phyloP scores from a whole-genome alignment of 1,140 invertebrate species.

The Whitmania pigra region DNA sequence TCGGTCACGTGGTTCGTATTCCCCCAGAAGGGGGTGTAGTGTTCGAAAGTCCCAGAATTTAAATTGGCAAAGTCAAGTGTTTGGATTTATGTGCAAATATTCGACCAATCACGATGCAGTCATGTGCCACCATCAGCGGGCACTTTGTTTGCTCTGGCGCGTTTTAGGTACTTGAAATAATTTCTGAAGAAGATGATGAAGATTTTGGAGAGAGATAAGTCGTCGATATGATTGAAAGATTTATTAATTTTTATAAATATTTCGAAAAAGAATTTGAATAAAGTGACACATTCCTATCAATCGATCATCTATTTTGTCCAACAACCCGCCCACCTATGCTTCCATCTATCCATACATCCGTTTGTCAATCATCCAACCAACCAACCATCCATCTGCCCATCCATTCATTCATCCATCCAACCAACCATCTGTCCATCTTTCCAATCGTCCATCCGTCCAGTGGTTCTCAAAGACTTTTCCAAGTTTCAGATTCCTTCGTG shows the following conservation, averaged over 20 bases:
- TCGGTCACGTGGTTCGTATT: too few relatives aligned
- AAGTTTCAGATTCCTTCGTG: background rate
- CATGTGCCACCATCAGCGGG: background rate
- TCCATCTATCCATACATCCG: background rate
- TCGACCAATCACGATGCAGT: background rate
- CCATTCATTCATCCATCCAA: background rate
- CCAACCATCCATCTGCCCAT: background rate
- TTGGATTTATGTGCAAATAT: background rate
- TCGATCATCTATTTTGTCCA: background rate
- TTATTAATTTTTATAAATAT: too few relatives aligned
- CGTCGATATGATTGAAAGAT: too few relatives aligned
- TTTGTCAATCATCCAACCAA: slow-evolving; percentile 5
- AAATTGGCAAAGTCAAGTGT: too few relatives aligned
- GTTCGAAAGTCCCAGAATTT: too few relatives aligned
- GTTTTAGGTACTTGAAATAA: background rate
- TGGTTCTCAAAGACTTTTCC: background rate
- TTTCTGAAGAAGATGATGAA: background rate
- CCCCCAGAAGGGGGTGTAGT: too few relatives aligned
- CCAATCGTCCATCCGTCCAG: background rate
- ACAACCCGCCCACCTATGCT: background rate
- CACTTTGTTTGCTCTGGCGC: too few relatives aligned
- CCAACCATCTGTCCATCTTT: background rate
- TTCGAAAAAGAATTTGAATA: background rate
- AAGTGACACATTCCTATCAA: background rate
- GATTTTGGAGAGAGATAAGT: too few relatives aligned